A percentile compares a stretch with the other conserved stretches of the same genome.
Evolutionary conservation across 64 coral and sea anemone species (phyloP).

Genomic region (Pachyseris speciosa): DNA sequence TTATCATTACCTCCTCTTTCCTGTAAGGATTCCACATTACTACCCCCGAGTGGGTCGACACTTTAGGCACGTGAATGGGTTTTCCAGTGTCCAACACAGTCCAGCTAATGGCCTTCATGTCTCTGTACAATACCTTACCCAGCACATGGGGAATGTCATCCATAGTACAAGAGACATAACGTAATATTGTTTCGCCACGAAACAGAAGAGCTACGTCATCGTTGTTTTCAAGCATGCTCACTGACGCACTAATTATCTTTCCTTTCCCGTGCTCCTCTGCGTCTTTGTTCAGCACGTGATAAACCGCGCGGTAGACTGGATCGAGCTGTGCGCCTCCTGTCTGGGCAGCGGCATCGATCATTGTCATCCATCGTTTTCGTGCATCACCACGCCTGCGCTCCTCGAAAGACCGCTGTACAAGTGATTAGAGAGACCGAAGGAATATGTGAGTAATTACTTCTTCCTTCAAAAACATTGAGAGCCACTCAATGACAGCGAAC

Average conservation of each 20-base stretch:
- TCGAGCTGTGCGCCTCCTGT: slow-evolving; percentile 90
- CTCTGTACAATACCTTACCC: slow-evolving; percentile 88
- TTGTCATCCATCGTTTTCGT: slow-evolving; percentile 88
- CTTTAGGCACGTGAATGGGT: slow-evolving; percentile 91
- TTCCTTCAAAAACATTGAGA: no score
- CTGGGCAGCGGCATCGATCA: slow-evolving; percentile 93
- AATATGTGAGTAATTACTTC: no score
- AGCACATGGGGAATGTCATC: slow-evolving; percentile 89
- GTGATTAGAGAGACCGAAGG: neutral
- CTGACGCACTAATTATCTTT: slow-evolving; percentile 75
- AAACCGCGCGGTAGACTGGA: slow-evolving; percentile 94
- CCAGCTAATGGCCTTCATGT: slow-evolving; percentile 92
- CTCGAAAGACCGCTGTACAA: slow-evolving; percentile 91
- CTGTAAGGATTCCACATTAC: slow-evolving; percentile 85
- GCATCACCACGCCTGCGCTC: slow-evolving; percentile 93
- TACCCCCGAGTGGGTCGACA: slow-evolving; percentile 79
- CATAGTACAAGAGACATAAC: slow-evolving; percentile 83
- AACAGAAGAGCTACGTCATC: slow-evolving; percentile 59
- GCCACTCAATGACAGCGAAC: no score
- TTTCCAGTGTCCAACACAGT: slow-evolving; percentile 94
- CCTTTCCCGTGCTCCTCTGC: slow-evolving; percentile 85
- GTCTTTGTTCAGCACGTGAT: slow-evolving; percentile 90
- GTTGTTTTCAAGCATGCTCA: slow-evolving; percentile 93
- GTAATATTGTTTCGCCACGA: slow-evolving; percentile 85
- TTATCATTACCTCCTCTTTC: slow-evolving; percentile 68